phyloP scores from a whole-genome alignment of 2,797 vertebrate genomes.

The Lophius americanus region DNA sequence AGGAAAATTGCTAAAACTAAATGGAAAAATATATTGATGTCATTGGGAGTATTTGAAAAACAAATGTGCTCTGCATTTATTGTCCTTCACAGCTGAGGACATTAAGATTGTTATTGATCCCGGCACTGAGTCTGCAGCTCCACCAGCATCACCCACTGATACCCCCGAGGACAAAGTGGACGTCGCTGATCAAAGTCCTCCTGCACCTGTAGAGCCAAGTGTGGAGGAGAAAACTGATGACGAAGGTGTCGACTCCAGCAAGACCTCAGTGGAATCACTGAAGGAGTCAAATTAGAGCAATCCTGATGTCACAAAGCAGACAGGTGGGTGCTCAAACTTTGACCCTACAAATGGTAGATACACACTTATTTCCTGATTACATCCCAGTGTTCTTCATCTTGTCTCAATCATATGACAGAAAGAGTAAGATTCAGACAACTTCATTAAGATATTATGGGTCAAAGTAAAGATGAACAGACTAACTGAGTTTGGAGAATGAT shows the following conservation, averaged over 20 bases:
- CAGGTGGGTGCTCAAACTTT: constrained; percentile 48
- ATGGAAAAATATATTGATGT: not conserved
- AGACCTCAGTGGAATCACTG: constrained; percentile 71
- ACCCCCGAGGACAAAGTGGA: constrained; percentile 38
- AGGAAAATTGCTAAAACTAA: not conserved
- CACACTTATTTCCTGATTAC: not conserved
- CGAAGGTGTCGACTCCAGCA: constrained; percentile 48
- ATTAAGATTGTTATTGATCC: constrained; percentile 37
- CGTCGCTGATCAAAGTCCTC: constrained; percentile 15
- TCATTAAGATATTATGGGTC: too few species aligned
- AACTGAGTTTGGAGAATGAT: too few species aligned
- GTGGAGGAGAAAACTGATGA: constrained; percentile 61
- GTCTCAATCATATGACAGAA: too few species aligned
- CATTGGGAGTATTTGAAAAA: constrained; percentile 3
- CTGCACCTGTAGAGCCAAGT: constrained; percentile 38
- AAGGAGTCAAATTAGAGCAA: constrained; percentile 69
- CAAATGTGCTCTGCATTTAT: constrained; percentile 4
- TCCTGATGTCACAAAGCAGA: constrained; percentile 4
- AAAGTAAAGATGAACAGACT: too few species aligned
- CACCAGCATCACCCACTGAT: constrained; percentile 22
- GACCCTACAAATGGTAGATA: too few species aligned
- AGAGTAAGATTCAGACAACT: too few species aligned
- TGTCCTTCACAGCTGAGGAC: constrained; percentile 58
- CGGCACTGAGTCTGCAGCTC: constrained; percentile 45
- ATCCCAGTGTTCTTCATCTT: not conserved